phyloP scores from a whole-genome alignment of 1,140 invertebrate genomes.

The Mesaphorura yosii region DNA sequence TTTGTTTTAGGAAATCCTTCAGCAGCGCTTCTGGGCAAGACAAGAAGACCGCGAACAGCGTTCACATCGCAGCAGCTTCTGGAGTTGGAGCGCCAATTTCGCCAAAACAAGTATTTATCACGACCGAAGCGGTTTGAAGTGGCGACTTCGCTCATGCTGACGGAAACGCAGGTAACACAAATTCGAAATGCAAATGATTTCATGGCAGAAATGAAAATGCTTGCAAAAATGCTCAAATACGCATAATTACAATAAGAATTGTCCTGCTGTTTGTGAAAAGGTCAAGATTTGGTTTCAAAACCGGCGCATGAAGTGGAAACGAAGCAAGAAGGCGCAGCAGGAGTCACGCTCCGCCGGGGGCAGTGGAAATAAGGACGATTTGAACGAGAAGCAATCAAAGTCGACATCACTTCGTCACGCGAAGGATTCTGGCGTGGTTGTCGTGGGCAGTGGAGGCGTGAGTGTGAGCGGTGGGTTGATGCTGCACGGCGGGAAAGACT shows the following conservation, averaged over 20 bases:
- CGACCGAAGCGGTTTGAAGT: constrained; percentile 97
- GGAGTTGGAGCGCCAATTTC: constrained; percentile 95
- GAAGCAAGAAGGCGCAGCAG: constrained; percentile 84
- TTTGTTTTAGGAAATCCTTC: constrained; percentile 46
- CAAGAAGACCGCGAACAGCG: constrained; percentile 85
- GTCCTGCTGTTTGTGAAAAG: too few relatives aligned
- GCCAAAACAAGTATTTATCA: constrained; percentile 97
- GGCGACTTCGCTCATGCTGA: constrained; percentile 91
- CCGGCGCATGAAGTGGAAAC: constrained; percentile 88
- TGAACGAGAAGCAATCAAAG: not conserved
- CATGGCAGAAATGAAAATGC: not conserved
- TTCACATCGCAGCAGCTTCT: constrained; percentile 96
- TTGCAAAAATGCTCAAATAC: not conserved
- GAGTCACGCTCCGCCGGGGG: constrained; percentile 45
- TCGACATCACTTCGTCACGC: too few relatives aligned
- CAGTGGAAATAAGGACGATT: not conserved
- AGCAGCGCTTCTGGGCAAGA: constrained; percentile 83
- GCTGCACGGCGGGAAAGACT: too few relatives aligned
- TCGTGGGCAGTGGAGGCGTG: too few relatives aligned
- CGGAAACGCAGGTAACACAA: constrained; percentile 82
- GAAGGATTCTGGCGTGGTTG: too few relatives aligned
- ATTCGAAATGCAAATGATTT: not conserved
- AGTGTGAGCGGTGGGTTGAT: too few relatives aligned
- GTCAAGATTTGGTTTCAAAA: constrained; percentile 97
- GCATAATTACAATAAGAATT: too few relatives aligned